Base-by-base conservation (phyloP, 1,140 invertebrate species). In the Harlomillsia oculata region DNA sequence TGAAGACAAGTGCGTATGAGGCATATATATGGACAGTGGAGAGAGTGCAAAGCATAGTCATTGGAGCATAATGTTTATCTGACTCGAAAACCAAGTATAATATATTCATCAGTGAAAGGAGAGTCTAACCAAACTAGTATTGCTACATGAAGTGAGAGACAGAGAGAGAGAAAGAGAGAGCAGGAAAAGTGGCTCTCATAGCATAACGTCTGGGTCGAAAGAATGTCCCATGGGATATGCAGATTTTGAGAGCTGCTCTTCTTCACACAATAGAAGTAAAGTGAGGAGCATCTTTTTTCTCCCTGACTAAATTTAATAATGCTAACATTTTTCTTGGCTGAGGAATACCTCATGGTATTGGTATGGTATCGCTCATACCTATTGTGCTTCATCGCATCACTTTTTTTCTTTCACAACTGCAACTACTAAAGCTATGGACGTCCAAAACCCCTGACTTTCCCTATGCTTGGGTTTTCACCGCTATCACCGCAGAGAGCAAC, bases 241-340 rank as follows among this genome's bases (percentile, higher is more conserved):
- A 56, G 50, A 56, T 56, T 56, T 56, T 32, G 13, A 48, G 32
- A 56, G 53, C 36, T 56, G 44, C 44, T 56, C 53, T 46, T 56
- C 53, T 48, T 48, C 53, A 56, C 44, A 56, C 53, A 56, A 56
- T 56, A 56, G 53, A 56, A 56, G 30, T 37, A 50, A 56, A 56
- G 54, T 56, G 54, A 56, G 54, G 50, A 56, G 54, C 54, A 56
- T 40, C 45, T 49, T 56, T 56, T 56, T 56, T 50, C 48, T 50
- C 48, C 37, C 45, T 50, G 54, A 56, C 54, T 56, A 56, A 56
- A 56, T 56, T 56, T 56, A 56, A 56, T 56, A 56, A 56, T 56
- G 36, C 45, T 20, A 56, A 50, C 54, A 56, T 56, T 56, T 56
- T 56, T 56, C 45, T 56, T 37, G 34, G 54, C 29, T 40, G 28